Conservation (phyloP, 2,797 vertebrate species). For the Notoglanidium macrostoma region DNA sequence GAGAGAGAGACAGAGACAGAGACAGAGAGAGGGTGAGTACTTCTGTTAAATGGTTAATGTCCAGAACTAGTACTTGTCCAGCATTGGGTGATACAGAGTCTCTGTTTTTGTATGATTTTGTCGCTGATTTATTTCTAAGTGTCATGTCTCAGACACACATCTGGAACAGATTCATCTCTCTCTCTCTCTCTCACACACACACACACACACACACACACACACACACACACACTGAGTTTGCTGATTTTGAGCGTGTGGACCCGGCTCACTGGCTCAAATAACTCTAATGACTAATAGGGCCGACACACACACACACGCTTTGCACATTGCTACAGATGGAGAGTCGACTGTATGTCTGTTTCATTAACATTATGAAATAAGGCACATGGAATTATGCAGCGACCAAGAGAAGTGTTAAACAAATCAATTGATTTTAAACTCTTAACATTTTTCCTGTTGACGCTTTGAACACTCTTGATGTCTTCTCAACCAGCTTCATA, state of each 20-base stretch:
- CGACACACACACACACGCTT: conserved; percentile 55
- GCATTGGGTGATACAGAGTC: background rate
- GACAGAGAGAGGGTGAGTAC: background rate
- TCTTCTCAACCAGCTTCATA: background rate
- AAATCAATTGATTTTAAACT: background rate
- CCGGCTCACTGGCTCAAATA: conserved; percentile 42
- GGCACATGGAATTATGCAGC: background rate
- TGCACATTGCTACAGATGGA: background rate
- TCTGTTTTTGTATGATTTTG: conserved; percentile 17
- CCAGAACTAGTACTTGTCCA: conserved; percentile 6
- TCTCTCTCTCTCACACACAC: background rate
- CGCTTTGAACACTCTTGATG: background rate
- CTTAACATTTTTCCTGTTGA: background rate
- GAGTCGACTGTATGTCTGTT: background rate
- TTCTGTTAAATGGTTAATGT: background rate
- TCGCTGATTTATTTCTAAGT: conserved; percentile 17
- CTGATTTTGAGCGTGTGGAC: background rate
- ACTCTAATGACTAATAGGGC: conserved; percentile 57
- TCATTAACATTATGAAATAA: background rate
- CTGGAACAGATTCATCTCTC: conserved; percentile 26
- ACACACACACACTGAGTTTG: conserved; percentile 35
- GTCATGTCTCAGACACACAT: conserved; percentile 19
- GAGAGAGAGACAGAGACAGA: background rate
- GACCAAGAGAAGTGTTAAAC: background rate
- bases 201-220: conserved; percentile 60